Conservation (phyloP, 2,888 invertebrate species). For the Acheta domesticus region DNA sequence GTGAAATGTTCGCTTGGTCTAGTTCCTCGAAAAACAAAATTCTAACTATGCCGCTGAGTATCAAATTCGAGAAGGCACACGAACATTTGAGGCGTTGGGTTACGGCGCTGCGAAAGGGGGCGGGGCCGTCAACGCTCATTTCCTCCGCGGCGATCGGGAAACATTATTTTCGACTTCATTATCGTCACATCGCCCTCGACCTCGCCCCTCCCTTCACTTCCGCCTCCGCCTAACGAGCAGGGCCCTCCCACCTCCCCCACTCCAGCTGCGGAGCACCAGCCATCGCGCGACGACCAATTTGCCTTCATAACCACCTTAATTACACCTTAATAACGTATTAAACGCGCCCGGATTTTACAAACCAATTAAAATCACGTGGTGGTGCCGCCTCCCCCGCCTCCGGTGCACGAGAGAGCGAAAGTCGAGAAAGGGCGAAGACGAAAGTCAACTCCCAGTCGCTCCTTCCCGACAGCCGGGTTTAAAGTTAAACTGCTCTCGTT, state of each 20-base stretch:
- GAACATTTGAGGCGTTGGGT: too few species aligned
- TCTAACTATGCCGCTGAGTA: too few species aligned
- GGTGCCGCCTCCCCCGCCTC: neutral
- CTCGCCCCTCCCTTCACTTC: neutral
- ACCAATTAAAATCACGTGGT: slow-evolving; percentile 32
- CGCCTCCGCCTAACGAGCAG: slow-evolving; percentile 4
- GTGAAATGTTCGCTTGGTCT: too few species aligned
- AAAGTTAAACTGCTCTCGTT: neutral
- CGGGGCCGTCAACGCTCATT: too few species aligned
- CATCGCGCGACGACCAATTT: slow-evolving; percentile 30
- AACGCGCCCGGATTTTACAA: slow-evolving; percentile 34
- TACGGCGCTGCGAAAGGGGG: too few species aligned
- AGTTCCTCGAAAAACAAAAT: too few species aligned
- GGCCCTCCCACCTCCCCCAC: neutral
- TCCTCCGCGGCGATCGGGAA: too few species aligned
- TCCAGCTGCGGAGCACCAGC: neutral
- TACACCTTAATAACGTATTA: slow-evolving; percentile 36
- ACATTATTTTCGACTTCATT: slow-evolving; percentile 26
- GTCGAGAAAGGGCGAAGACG: neutral
- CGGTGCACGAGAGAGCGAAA: neutral
- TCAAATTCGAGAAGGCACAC: too few species aligned
- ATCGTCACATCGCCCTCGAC: slow-evolving; percentile 18
- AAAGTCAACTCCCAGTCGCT: neutral
- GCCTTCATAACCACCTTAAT: slow-evolving; percentile 37
- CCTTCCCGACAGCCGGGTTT: neutral